Evolutionary conservation across 2,797 vertebrate species (phyloP).

Genomic region (Tangara arthus): DNA sequence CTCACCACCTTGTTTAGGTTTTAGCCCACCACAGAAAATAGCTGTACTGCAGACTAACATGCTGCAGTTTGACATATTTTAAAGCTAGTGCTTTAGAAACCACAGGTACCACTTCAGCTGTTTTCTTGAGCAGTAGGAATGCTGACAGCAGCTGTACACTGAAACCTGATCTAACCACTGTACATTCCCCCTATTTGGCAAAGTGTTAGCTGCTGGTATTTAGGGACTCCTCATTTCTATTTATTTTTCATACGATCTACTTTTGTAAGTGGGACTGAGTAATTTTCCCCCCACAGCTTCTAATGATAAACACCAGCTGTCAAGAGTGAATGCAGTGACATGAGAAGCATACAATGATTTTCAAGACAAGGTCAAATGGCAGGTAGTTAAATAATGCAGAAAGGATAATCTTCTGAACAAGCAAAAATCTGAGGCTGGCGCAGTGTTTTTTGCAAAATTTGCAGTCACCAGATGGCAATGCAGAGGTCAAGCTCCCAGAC

Average conservation of each 20-base stretch:
- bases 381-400: slow-evolving; percentile 59
- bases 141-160: background rate
- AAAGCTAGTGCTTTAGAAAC: background rate
- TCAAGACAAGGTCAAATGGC: slow-evolving; percentile 62
- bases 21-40: background rate
- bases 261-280: background rate
- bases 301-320: slow-evolving; percentile 63
- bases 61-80: background rate
- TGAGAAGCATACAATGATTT: slow-evolving; percentile 34
- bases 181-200: background rate
- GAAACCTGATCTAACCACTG: background rate
- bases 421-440: background rate
- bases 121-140: slow-evolving; percentile 7
- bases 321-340: slow-evolving; percentile 17
- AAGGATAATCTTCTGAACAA: slow-evolving; percentile 58
- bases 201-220: background rate
- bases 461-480: slow-evolving; percentile 39
- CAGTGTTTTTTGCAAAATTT: slow-evolving; percentile 40
- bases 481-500: slow-evolving; percentile 31
- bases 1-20: slow-evolving; percentile 7
- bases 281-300: slow-evolving; percentile 39
- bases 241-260: slow-evolving; percentile 23
- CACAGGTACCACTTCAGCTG: slow-evolving; percentile 6
- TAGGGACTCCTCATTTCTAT: slow-evolving; percentile 28
- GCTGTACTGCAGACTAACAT: background rate